Evolutionary conservation across 1,140 invertebrate species (phyloP), one percentile per base, ranked within the genome.

Genomic region (Vollenhovia emeryi): DNA sequence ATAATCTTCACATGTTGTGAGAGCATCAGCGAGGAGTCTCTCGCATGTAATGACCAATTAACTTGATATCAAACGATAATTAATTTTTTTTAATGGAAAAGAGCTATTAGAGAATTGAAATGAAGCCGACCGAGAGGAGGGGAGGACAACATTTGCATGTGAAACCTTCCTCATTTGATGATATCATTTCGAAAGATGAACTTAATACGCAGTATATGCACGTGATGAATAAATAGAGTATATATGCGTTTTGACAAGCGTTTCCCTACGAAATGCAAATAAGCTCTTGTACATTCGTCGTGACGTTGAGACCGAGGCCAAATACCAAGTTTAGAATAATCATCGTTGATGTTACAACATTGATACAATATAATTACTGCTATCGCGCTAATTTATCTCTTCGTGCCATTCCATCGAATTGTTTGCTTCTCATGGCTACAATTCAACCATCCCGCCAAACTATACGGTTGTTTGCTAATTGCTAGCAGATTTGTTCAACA

Each of bases 251-350:
- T 83, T 55, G 52, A 78, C 73, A 88, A 84, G 71, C 55, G 48
- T 84, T 68, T 43, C 13, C 24, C 66, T 52, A 50, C 84, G 21
- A 79, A 33, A 73, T 86, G 78, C 78, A 84, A 84, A 88, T 79
- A 73, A 84, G 68, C 84, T 80, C 15, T 36, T 52, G 24, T 82
- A 66, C 9, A 43, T 45, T 9, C 3, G 24, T 15, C 21, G 48
- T 43, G 45, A n/a, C 9, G 18, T 36, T 36, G 3, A 55, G 24
- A 15, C 66, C 9, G 24, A 30, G 21, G 13, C n/a, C 27, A 57
- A 57, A 78, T 50, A 52, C 43, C 40, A 73, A 82, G 21, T 18
- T 13, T 6, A 21, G 13, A 52, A 68, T 50, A 66, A 66, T 76
- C 36, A n/a, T 36, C n/a, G n/a, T n/a, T n/a, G n/a, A 78, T 21